Conservation (phyloP, 2,888 invertebrate genomes). For the Nymphalis c-album region DNA sequence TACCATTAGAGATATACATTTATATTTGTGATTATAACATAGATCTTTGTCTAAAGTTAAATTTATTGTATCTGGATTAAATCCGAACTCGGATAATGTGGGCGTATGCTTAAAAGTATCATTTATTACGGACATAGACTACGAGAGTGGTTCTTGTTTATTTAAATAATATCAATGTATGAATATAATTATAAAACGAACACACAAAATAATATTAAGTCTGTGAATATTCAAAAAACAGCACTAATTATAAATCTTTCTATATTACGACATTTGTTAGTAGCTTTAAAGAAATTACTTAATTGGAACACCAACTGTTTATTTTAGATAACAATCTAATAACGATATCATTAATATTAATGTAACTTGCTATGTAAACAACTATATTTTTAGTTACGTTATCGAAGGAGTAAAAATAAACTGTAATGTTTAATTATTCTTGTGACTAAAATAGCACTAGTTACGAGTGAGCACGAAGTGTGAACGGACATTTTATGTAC, state of each 20-base stretch:
- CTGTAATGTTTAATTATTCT: not conserved
- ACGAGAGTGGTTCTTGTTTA: slow-evolving; percentile 7
- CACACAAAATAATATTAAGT: too few relatives aligned
- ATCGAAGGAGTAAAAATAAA: not conserved
- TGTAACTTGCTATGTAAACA: not conserved
- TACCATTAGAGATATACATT: slow-evolving; percentile 3
- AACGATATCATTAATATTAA: too few relatives aligned
- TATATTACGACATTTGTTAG: not conserved
- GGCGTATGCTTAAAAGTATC: slow-evolving; percentile 22
- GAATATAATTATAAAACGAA: slow-evolving; percentile 4
- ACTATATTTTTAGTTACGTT: not conserved
- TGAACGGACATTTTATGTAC: slow-evolving; percentile 26
- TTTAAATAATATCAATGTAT: slow-evolving; percentile 19
- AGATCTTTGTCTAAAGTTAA: not conserved
- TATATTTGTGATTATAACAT: slow-evolving; percentile 11
- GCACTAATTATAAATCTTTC: not conserved
- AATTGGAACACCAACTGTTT: too few relatives aligned
- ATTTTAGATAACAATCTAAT: too few relatives aligned
- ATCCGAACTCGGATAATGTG: slow-evolving; percentile 21
- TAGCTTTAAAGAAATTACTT: not conserved
- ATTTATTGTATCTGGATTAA: slow-evolving; percentile 16
- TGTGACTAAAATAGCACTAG: slow-evolving; percentile 1
- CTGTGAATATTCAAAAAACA: not conserved
- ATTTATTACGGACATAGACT: slow-evolving; percentile 19
- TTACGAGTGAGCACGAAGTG: slow-evolving; percentile 7